Base-by-base conservation (phyloP, 2,888 invertebrate species). In the Apotomis betuletana region DNA sequence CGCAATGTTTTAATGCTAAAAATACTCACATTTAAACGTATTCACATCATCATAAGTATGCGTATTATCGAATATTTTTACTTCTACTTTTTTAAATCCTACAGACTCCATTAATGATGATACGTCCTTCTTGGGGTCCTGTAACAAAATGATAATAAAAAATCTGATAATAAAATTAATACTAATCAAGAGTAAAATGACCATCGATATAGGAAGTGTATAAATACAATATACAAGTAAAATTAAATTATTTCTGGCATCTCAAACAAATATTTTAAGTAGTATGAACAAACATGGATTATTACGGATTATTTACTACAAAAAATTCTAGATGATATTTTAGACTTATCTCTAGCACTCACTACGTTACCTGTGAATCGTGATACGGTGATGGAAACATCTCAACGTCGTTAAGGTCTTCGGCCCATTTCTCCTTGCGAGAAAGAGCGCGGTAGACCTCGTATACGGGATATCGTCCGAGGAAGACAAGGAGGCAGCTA, bases 391-490 rank as follows among this genome's bases (percentile, higher is more conserved):
- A 95, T 38, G 96, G 91, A 80, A 90, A 96, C n/a, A 94, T 92
- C 61, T 91, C 86, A 12, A 94, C 92, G 79, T 96, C 95, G 83
- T 92, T 87, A 94, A 96, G 95, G 77, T 95, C 96, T 0, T 82
- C 78, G 15, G 88, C 83, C 94, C 96, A 96, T 78, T 90, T 90
- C 0, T 90, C 85, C 67, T 90, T n/a, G 1, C 79, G 78, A 0
- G 95, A 91, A 74, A 97, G 85, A n/a, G 88, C 90, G 60, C 95
- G 92, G 83, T 96, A 97, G 0, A 96, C 94, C 54, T 96, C 95
- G 82, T 94, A 97, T 6, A 96, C 94, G 0, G 95, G 95, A 87
- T 95, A 95, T 73, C 94, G 94, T 0, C 96, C 96, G 44, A 96
- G 85, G 80, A 97, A 96, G 15, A 95, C 94, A 2, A 97, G 83